Evolutionary conservation across 2,888 invertebrate species (phyloP).

Genomic region (Macrosiphum euphorbiae): DNA sequence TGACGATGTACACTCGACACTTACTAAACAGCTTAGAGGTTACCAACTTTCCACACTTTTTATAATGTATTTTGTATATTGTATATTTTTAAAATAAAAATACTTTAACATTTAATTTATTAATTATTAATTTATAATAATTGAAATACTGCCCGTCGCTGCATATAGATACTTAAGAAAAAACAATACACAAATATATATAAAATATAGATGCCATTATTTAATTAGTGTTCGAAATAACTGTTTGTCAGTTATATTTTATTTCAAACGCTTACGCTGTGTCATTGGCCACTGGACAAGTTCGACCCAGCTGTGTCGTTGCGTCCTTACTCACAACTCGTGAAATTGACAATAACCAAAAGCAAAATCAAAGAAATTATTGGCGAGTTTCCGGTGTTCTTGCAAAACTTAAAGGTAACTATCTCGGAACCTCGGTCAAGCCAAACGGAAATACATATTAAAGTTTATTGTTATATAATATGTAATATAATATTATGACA

Average conservation of each 20-base stretch:
- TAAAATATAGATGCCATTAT: neutral
- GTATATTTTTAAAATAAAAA: neutral
- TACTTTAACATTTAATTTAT: neutral
- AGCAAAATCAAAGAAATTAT: slow-evolving; percentile 55
- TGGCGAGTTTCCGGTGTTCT: slow-evolving; percentile 38
- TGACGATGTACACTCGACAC: too few relatives aligned
- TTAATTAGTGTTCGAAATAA: neutral
- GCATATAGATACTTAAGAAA: neutral
- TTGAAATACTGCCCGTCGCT: neutral
- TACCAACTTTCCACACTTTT: too few relatives aligned
- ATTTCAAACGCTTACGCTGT: slow-evolving; percentile 36
- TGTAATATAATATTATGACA: too few relatives aligned
- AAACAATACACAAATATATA: neutral
- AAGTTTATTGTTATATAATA: neutral
- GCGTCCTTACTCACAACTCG: slow-evolving; percentile 25
- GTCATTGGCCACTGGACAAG: slow-evolving; percentile 50
- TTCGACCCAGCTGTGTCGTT: slow-evolving; percentile 27
- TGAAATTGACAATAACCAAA: slow-evolving; percentile 49
- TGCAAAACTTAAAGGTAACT: slow-evolving; percentile 52
- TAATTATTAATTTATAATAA: too few relatives aligned
- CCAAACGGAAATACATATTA: neutral
- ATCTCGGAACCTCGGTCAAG: neutral
- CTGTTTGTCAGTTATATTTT: slow-evolving; percentile 29
- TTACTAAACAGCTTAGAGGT: too few relatives aligned
- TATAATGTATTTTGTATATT: too few relatives aligned